Percentiles rank a stretch among this genome's conserved stretches.
phyloP scores from a whole-genome alignment of 2,888 invertebrate species.

The Mesodorylaimus sp. region DNA sequence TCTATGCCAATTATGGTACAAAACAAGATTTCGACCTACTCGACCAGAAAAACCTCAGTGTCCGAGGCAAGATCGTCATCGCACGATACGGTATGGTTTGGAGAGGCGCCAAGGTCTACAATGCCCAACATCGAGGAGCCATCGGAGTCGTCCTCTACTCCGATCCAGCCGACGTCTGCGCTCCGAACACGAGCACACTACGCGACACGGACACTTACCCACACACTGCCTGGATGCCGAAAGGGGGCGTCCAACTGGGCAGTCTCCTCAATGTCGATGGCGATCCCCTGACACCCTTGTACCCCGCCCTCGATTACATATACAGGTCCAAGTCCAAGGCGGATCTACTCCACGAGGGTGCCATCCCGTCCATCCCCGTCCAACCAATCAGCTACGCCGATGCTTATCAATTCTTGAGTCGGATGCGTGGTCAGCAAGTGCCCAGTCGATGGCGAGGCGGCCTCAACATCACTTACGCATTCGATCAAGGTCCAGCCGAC shows the following conservation, averaged over 20 bases:
- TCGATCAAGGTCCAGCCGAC: conserved; percentile 13
- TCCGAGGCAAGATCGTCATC: conserved; percentile 33
- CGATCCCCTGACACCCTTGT: conserved; percentile 35
- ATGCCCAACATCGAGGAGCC: conserved; percentile 29
- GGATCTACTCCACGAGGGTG: background rate
- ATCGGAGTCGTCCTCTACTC: conserved; percentile 33
- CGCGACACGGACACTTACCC: conserved; percentile 17
- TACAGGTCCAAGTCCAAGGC: background rate
- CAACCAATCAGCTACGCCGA: conserved; percentile 30
- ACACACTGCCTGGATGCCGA: conserved; percentile 32
- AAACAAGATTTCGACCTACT: conserved; percentile 33
- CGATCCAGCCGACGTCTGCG: conserved; percentile 33
- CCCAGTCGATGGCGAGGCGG: conserved; percentile 12
- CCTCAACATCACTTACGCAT: conserved; percentile 14
- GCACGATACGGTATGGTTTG: conserved; percentile 32
- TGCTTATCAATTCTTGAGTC: conserved; percentile 21
- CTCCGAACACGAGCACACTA: conserved; percentile 14
- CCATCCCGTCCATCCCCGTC: conserved; percentile 25
- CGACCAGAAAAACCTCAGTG: conserved; percentile 21
- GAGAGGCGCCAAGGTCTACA: conserved; percentile 16
- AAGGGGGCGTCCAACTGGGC: conserved; percentile 32
- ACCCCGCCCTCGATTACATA: conserved; percentile 27
- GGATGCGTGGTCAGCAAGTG: conserved; percentile 4
- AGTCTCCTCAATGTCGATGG: conserved; percentile 27
- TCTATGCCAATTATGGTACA: conserved; percentile 36